phyloP scores from a whole-genome alignment of 92 coral and sea anemone genomes.

The Micromussa lordhowensis region DNA sequence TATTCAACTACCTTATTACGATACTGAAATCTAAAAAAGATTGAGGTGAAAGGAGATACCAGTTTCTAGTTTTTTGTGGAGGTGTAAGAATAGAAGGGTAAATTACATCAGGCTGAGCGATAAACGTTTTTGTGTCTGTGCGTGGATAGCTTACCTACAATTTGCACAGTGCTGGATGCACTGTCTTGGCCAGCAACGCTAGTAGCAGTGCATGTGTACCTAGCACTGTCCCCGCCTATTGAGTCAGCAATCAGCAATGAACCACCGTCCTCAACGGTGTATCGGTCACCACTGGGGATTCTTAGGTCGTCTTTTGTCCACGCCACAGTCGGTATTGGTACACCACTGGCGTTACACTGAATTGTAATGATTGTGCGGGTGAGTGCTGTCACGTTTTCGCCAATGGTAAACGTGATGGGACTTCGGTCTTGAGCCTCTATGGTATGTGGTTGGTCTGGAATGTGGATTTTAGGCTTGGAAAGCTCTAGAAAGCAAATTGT shows the following conservation, averaged over 20 bases:
- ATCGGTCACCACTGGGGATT: conserved; percentile 8
- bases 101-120: too few species aligned
- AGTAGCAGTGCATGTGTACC: conserved; percentile 68
- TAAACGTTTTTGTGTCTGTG: too few species aligned
- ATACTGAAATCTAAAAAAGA: too few species aligned
- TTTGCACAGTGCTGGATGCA: conserved; percentile 34
- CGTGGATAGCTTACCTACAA: conserved; percentile 42
- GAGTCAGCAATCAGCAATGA: conserved; percentile 26
- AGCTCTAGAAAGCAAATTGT: not conserved
- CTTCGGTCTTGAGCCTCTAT: conserved; percentile 46
- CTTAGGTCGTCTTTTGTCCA: conserved; percentile 69
- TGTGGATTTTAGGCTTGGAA: conserved; percentile 6
- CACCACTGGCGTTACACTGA: conserved; percentile 66
- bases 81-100: too few species aligned
- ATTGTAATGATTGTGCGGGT: conserved; percentile 63
- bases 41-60: too few species aligned
- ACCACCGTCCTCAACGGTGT: conserved; percentile 34
- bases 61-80: too few species aligned
- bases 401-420: conserved; percentile 65
- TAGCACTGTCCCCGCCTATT: conserved; percentile 51
- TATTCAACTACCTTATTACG: too few species aligned
- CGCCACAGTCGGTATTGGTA: conserved; percentile 74
- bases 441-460: conserved; percentile 1
- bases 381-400: conserved; percentile 71
- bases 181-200: conserved; percentile 43